Conservation (phyloP, 2,888 invertebrate genomes). For the Meliscaeva auricollis region DNA sequence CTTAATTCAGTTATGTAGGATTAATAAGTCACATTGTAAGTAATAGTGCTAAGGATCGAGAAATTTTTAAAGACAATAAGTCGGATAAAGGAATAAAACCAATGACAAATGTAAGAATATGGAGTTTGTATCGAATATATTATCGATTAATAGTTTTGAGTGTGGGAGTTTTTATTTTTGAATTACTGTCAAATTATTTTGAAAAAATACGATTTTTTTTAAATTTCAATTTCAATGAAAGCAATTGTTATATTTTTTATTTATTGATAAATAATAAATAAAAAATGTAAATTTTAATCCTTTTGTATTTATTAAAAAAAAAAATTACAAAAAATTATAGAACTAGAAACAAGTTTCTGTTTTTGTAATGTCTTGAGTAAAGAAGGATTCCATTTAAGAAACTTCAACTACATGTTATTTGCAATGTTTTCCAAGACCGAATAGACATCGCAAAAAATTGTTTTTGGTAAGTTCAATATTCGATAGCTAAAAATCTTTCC, state of each 20-base stretch:
- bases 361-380: no score
- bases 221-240: background rate
- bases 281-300: no score
- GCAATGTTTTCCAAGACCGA: no score
- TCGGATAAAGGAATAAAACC: background rate
- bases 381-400: no score
- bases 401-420: no score
- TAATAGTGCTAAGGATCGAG: background rate
- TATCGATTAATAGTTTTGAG: background rate
- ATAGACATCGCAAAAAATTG: no score
- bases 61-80: background rate
- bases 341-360: no score
- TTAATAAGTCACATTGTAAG: background rate
- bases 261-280: no score
- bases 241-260: background rate
- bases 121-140: conserved; percentile 1
- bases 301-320: no score
- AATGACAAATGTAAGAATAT: background rate
- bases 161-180: background rate
- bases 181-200: background rate
- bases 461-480: no score
- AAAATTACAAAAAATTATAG: no score
- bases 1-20: conserved; percentile 6
- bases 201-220: background rate
- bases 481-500: no score